Evolutionary conservation across 2,113 vertebrate species (phyloP).

Genomic region (Prinia subflava): DNA sequence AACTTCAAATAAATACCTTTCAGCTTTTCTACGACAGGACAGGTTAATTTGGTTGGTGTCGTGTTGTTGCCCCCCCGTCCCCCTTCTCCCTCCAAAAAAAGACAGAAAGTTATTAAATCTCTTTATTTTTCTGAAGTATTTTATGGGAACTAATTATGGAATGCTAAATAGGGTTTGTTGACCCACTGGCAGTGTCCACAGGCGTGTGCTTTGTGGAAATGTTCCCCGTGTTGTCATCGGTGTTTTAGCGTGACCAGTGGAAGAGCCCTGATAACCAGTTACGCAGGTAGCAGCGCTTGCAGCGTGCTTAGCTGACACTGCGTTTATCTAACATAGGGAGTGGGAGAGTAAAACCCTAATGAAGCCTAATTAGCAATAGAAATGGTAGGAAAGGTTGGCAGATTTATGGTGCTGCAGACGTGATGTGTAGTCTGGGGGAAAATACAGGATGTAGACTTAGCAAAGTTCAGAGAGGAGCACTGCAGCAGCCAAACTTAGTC

Average conservation of each 20-base stretch:
- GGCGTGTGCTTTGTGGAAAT: background rate
- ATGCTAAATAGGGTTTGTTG: background rate
- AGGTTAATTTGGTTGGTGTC: background rate
- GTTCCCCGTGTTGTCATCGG: background rate
- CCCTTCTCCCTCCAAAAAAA: accelerated
- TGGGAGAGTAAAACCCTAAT: background rate
- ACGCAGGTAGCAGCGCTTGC: background rate
- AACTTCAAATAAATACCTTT: background rate
- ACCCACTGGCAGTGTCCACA: background rate
- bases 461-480: background rate
- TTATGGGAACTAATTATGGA: background rate
- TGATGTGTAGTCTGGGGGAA: background rate
- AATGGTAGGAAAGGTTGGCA: background rate
- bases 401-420: background rate
- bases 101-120: background rate
- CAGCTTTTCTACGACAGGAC: background rate
- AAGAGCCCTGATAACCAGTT: background rate
- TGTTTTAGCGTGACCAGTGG: background rate
- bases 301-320: background rate
- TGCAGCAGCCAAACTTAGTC: background rate
- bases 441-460: background rate
- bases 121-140: background rate
- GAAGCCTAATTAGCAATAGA: background rate
- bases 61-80: background rate
- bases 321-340: accelerated